Conservation (phyloP, 2,888 invertebrate genomes). For the Troglohyphantes excavatus region DNA sequence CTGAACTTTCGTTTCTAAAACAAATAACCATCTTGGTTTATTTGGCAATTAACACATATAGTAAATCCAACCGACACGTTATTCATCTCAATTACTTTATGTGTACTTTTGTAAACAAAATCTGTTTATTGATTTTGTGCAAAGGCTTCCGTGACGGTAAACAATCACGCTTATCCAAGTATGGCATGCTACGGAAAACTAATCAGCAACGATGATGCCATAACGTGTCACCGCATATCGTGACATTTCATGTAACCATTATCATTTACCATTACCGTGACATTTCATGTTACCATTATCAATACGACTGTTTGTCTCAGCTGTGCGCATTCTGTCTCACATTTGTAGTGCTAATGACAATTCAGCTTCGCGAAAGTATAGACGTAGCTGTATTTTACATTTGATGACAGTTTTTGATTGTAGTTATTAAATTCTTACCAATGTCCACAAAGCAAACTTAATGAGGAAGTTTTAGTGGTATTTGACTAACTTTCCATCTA, state of each 20-base stretch:
- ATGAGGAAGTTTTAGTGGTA: neutral
- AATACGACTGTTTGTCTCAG: neutral
- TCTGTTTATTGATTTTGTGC: slow-evolving; percentile 26
- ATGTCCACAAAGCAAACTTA: neutral
- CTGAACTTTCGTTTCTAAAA: neutral
- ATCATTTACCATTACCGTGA: no score
- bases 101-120: slow-evolving; percentile 18
- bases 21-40: neutral
- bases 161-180: slow-evolving; percentile 5
- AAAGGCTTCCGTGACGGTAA: slow-evolving; percentile 16
- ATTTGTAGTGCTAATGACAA: neutral
- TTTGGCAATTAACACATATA: neutral
- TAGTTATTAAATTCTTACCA: neutral
- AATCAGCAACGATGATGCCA: neutral
- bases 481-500: neutral
- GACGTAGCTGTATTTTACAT: neutral
- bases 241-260: neutral
- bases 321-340: neutral
- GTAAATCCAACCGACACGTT: neutral
- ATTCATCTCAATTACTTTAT: neutral
- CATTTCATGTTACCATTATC: neutral
- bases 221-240: neutral
- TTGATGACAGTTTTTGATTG: neutral
- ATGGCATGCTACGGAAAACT: neutral
- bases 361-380: no score